A percentile compares a stretch with the other conserved stretches of the same genome.
Conservation (phyloP, 2,113 vertebrate genomes). For the Xenus cinereus region DNA sequence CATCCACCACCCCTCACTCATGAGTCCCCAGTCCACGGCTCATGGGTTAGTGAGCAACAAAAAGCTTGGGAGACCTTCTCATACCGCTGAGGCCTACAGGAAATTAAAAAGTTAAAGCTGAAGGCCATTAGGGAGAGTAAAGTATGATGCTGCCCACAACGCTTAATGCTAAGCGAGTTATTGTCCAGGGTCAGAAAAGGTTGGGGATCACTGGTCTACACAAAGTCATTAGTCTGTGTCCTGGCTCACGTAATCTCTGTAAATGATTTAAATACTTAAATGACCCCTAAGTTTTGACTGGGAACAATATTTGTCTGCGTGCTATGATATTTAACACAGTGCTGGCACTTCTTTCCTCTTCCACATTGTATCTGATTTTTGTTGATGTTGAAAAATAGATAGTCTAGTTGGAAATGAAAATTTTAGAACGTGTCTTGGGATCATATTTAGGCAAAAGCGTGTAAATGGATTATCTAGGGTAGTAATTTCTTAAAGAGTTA, state of each 20-base stretch:
- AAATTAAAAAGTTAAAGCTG: slow-evolving; percentile 27
- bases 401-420: neutral
- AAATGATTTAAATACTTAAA: neutral
- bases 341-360: neutral
- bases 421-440: neutral
- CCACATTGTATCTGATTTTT: neutral
- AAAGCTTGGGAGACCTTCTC: neutral
- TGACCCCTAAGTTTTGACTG: neutral
- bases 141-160: neutral
- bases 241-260: neutral
- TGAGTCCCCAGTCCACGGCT: fast-evolving
- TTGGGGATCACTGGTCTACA: neutral
- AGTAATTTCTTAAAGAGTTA: neutral
- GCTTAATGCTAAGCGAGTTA: neutral
- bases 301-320: fast-evolving
- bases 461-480: neutral
- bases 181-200: neutral
- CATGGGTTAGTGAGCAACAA: neutral
- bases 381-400: neutral
- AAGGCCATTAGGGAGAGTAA: neutral
- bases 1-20: neutral
- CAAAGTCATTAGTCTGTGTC: neutral
- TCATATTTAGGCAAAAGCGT: neutral
- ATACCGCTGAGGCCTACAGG: neutral
- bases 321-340: neutral